These are phyloP conservation scores for Microplitis manilae DNA, from an alignment of 2,888 invertebrate genomes.

Conservation along the genomic window DNA sequence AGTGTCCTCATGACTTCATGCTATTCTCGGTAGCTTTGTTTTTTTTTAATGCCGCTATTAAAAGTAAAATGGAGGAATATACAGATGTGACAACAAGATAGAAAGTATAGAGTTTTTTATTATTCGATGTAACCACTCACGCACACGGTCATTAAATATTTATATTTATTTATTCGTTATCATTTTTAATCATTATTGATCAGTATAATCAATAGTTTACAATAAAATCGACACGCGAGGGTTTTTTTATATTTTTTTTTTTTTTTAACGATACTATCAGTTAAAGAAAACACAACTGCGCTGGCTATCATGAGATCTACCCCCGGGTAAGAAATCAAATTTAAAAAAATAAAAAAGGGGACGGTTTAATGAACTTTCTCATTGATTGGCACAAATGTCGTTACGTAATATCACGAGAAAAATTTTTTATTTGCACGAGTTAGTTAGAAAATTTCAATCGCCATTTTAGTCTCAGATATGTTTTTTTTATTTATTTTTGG, in stretches of 20 bases:
- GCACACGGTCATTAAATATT: not conserved
- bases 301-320: too few relatives aligned
- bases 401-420: constrained; percentile 48
- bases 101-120: not conserved
- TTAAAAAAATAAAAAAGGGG: too few relatives aligned
- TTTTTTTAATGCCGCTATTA: constrained; percentile 38
- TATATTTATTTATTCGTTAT: constrained; percentile 6
- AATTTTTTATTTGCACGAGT: too few relatives aligned
- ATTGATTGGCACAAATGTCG: constrained; percentile 71
- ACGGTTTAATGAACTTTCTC: constrained; percentile 69
- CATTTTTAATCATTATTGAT: constrained; percentile 2
- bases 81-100: not conserved
- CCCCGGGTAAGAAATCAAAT: too few relatives aligned
- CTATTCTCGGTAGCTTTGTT: constrained; percentile 36
- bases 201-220: constrained; percentile 13
- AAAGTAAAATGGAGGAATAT: constrained; percentile 32
- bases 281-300: too few relatives aligned
- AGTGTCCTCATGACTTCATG: constrained; percentile 42
- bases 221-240: constrained; percentile 41
- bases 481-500: constrained; percentile 23
- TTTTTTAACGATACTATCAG: too few relatives aligned
- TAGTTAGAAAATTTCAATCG: too few relatives aligned
- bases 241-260: not conserved
- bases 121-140: not conserved
- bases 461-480: too few relatives aligned